Evolutionary conservation across 2,113 vertebrate genomes (phyloP), one percentile per base, ranked within the genome.

Genomic region (Lipophrys pholis): DNA sequence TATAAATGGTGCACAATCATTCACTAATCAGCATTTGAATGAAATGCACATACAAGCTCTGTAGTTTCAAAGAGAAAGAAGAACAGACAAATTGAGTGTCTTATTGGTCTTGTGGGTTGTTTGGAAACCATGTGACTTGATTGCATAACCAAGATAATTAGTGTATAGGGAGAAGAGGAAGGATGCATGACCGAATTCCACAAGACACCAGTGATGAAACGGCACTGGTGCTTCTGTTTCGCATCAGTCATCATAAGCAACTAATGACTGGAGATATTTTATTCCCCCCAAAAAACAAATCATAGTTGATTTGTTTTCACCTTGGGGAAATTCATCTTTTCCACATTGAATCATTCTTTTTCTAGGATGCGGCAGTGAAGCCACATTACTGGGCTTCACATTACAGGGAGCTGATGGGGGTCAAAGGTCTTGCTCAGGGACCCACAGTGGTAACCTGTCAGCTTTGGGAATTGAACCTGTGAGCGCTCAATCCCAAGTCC

Each of bases 251-350:
- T 53, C 8, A 17, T 16, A 49, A 50, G 51, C 30, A 51, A 58
- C 14, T 54, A 55, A 60, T 63, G 12, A 30, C 14, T 74, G n/a
- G 35, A 52, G 11, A 11, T 5, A 11, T 69, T 39, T 74, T 15
- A 7, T n/a, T n/a, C 21, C 21, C 21, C 21, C 21, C 21, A 30
- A 30, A 30, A 30, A 30, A 30, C 21, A 2, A 4, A 30, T 30
- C 21, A 30, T 30, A 2, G 2, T 30, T 30, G 21, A 30, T 30
- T 30, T 30, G 4, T 4, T 30, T 30, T 2, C 4, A 30, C 21
- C 21, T 30, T 30, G 21, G 21, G 21, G 21, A 30, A 30, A 30
- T 30, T 30, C 21, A 30, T 30, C 21, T 30, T 30, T 30, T 30
- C 21, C 21, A 30, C 21, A 30, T 30, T 30, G 21, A 30, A 2